Base-by-base conservation (phyloP, 2,888 invertebrate genomes). In the Branchipolynoe longqiensis region DNA sequence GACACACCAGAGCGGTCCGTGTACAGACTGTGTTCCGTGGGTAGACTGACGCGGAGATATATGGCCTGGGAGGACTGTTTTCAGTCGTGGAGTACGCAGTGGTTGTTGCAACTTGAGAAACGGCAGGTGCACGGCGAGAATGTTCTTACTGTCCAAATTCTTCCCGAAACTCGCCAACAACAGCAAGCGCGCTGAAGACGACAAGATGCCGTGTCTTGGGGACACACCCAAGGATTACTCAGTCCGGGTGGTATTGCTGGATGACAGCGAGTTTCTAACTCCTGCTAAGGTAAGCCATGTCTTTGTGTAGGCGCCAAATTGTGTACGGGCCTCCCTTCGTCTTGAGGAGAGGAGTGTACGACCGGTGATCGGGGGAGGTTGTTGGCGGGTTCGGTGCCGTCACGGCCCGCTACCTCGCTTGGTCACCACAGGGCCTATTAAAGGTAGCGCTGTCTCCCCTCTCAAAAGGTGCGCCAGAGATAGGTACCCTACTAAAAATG, bases 221-320 rank as follows among this genome's bases (percentile, higher is more conserved):
- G 86, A 78, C 18, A 73, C 78, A 74, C 83, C 85, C 41, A 86
- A 86, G 83, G 41, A 56, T 54, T 85, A 56, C n/a, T 82, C 48
- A n/a, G 86, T 85, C 56, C 58, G 83, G 54, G 64, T 87, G 12
- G 48, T 87, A 14, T 78, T 88, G 12, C 58, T 88, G 62, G 87
- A 88, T 48, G 88, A 88, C 62, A 83, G 87, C 12, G 87, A 88
- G 40, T 36, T 88, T 28, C 64, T 78, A 25, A 25, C 88, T 28
- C 82, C 86, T 83, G 83, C 87, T 12, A 88, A 88, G 86, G 88
- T 88, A 41, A 6, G 69, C 33, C 69, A 69, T 36, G 38, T 38
- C 12, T 12, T 36, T 12, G 69, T 58, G 58, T 8, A 25, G 8
- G 18, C 62, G 12, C 25, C n/a, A n/a, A n/a, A n/a, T n/a, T n/a